Conservation (phyloP, 2,797 vertebrate species). For the Pteropus rufus region DNA sequence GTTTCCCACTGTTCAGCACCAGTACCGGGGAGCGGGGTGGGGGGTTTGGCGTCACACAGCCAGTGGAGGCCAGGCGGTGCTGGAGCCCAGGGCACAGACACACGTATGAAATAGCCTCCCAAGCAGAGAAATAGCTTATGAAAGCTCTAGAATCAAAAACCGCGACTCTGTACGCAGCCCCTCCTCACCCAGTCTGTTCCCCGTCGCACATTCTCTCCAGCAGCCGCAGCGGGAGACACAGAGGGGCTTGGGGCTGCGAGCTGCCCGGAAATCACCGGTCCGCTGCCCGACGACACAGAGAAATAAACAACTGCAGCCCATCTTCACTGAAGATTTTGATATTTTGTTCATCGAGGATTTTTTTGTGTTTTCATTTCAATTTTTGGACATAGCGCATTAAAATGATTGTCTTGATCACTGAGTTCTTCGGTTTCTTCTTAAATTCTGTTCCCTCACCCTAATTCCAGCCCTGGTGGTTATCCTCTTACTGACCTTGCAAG, state of each 20-base stretch:
- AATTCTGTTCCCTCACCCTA: background rate
- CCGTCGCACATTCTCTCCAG: background rate
- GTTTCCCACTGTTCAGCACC: background rate
- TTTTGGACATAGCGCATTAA: background rate
- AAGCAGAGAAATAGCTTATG: background rate
- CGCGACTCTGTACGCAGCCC: background rate
- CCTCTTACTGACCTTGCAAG: background rate
- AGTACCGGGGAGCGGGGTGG: background rate
- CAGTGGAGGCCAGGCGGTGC: too few relatives aligned
- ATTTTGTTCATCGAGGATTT: background rate
- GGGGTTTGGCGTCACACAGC: too few relatives aligned
- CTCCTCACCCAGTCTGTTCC: background rate
- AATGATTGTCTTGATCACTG: background rate
- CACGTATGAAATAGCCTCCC: too few relatives aligned
- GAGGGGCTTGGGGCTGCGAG: fast-evolving
- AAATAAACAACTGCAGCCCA: background rate
- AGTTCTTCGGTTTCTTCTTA: background rate
- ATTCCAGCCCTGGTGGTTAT: background rate
- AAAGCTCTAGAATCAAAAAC: background rate
- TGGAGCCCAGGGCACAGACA: background rate
- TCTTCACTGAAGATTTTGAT: background rate
- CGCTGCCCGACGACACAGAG: fast-evolving
- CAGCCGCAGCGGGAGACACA: background rate
- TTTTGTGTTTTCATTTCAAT: background rate
- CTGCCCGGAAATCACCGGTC: background rate